Conservation (phyloP, 2,888 invertebrate species). For the Petrolisthes cinctipes region DNA sequence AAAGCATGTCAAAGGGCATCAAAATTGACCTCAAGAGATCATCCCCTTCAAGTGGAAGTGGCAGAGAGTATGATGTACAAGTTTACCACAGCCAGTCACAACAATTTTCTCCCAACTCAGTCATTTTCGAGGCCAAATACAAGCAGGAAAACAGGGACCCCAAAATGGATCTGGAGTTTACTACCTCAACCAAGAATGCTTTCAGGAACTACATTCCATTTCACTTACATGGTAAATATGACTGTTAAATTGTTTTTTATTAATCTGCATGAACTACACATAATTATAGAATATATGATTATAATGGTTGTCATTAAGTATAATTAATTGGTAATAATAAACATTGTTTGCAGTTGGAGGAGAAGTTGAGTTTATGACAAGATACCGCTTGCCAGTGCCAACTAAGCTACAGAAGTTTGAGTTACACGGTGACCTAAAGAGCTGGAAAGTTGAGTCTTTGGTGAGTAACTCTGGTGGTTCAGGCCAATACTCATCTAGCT, state of each 20-base stretch:
- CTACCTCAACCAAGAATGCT: constrained; percentile 25
- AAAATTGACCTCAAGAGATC: constrained; percentile 10
- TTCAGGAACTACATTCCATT: constrained; percentile 23
- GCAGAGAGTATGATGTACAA: constrained; percentile 9
- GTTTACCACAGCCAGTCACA: constrained; percentile 10
- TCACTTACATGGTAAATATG: not conserved
- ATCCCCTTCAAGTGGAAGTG: not conserved
- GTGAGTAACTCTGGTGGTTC: constrained; percentile 14
- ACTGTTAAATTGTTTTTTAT: not conserved
- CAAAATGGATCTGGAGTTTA: not conserved
- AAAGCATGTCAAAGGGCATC: not conserved
- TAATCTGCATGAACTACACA: too few relatives aligned
- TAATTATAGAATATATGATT: too few relatives aligned
- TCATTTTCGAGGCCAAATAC: constrained; percentile 18
- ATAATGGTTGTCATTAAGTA: not conserved
- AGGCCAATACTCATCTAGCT: not conserved
- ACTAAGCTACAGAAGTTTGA: constrained; percentile 29
- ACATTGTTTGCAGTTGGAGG: constrained; percentile 12
- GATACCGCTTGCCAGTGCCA: not conserved
- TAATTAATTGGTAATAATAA: not conserved
- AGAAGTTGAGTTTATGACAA: not conserved
- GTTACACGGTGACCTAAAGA: not conserved
- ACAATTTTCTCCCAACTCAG: constrained; percentile 12
- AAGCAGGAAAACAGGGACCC: not conserved
- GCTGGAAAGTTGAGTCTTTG: constrained; percentile 26